phyloP scores from a whole-genome alignment of 1,140 invertebrate species.

The Thaumatotibia leucotreta region DNA sequence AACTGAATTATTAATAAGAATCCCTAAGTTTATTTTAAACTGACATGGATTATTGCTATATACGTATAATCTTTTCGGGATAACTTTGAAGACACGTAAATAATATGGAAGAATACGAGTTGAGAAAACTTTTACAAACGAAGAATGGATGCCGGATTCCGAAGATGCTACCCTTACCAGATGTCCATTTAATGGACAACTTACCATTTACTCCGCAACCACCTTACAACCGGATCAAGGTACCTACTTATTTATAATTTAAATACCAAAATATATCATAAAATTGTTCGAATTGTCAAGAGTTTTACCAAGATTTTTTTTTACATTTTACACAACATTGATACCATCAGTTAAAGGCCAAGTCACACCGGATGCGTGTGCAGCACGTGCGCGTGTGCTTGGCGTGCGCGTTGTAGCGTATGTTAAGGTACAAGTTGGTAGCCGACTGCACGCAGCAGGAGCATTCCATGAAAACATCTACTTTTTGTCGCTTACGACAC shows the following conservation, averaged over 20 bases:
- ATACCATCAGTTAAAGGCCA: no score
- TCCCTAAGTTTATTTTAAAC: not conserved
- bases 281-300: no score
- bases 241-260: constrained; percentile 26
- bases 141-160: constrained; percentile 68
- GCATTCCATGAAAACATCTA: no score
- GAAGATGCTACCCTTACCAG: constrained; percentile 60
- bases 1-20: not conserved
- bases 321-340: no score
- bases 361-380: no score
- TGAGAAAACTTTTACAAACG: constrained; percentile 57
- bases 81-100: not conserved
- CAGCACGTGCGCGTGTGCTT: no score
- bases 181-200: constrained; percentile 61
- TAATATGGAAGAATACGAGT: constrained; percentile 59
- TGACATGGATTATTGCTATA: not conserved
- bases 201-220: constrained; percentile 63
- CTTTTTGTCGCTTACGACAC: no score
- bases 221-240: constrained; percentile 66
- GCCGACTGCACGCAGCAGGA: no score
- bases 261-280: no score
- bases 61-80: not conserved
- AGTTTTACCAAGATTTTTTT: no score
- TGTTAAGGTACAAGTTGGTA: no score
- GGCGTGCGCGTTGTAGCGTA: no score